These are phyloP conservation scores for Apamea anceps DNA, from an alignment of 2,888 invertebrate species.

Conservation along the genomic window DNA sequence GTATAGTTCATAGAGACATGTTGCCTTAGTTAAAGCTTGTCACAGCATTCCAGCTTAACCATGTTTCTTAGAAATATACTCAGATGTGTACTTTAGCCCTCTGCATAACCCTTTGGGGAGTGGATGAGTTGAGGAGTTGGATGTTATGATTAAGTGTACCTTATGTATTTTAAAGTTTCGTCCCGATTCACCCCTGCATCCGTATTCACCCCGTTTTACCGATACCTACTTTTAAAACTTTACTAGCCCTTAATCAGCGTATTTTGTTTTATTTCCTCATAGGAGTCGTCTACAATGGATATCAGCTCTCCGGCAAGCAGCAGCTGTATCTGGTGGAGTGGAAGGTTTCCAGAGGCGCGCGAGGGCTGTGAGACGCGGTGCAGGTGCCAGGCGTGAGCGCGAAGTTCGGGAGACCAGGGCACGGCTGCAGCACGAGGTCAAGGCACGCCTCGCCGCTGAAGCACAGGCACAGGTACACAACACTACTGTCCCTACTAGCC, in stretches of 20 bases:
- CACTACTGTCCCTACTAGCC: not conserved
- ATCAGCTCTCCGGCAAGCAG: conserved; percentile 93
- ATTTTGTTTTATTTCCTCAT: not conserved
- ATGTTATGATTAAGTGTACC: too few species aligned
- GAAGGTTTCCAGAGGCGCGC: conserved; percentile 93
- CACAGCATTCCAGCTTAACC: not conserved
- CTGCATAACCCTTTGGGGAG: too few species aligned
- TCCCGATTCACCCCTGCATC: too few species aligned
- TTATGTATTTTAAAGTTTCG: too few species aligned
- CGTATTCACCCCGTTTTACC: too few species aligned
- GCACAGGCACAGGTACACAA: conserved; percentile 88
- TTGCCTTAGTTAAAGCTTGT: too few species aligned
- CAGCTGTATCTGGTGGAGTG: conserved; percentile 92
- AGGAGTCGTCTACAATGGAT: conserved; percentile 94
- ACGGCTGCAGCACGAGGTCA: conserved; percentile 92
- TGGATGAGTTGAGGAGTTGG: too few species aligned
- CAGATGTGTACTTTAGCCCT: not conserved
- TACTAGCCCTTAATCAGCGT: not conserved
- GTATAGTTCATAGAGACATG: not conserved
- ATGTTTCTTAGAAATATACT: not conserved
- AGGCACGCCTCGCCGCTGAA: conserved; percentile 91
- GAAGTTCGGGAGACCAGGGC: conserved; percentile 91
- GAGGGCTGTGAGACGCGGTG: conserved; percentile 87
- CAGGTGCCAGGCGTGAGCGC: conserved; percentile 89
- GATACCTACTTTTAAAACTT: not conserved